A percentile compares a stretch with the other conserved stretches of the same genome.
phyloP scores from a whole-genome alignment of 2,888 invertebrate genomes.

The Leptinotarsa haldemani region DNA sequence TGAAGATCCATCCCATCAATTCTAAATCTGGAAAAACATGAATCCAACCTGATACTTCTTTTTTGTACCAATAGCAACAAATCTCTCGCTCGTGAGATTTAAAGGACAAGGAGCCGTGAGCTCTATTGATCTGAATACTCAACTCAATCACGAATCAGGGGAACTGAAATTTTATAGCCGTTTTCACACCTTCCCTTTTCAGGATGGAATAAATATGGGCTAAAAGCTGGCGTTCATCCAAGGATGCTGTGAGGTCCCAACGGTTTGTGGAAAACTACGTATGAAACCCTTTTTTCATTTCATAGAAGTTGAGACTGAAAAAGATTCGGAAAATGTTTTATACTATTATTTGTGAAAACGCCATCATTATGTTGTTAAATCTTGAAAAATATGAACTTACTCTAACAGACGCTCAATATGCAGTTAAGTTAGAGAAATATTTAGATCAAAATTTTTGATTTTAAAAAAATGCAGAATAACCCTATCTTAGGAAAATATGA shows the following conservation, averaged over 20 bases:
- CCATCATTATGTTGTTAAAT: no score
- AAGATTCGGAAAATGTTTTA: no score
- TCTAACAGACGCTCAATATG: no score
- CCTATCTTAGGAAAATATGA: no score
- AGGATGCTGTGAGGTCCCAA: not conserved
- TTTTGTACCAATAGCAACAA: constrained; percentile 21
- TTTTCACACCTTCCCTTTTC: constrained; percentile 13
- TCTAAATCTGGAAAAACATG: not conserved
- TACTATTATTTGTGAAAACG: no score
- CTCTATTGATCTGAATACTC: constrained; percentile 21
- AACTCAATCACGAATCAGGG: constrained; percentile 18
- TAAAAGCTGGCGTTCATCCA: not conserved
- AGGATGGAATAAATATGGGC: not conserved
- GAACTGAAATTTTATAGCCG: constrained; percentile 24
- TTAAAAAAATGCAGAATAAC: no score
- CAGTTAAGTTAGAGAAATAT: no score
- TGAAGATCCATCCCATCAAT: not conserved
- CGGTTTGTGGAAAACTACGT: not conserved
- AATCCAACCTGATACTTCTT: not conserved
- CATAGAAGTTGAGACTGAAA: no score
- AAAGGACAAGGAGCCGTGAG: constrained; percentile 7
- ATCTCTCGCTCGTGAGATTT: constrained; percentile 18
- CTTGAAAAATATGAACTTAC: no score
- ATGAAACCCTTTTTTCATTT: no score
- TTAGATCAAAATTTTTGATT: no score